Percentiles rank a stretch among this genome's conserved stretches.
Conservation (phyloP, 2,888 invertebrate species). For the Scaptomyza flava region DNA sequence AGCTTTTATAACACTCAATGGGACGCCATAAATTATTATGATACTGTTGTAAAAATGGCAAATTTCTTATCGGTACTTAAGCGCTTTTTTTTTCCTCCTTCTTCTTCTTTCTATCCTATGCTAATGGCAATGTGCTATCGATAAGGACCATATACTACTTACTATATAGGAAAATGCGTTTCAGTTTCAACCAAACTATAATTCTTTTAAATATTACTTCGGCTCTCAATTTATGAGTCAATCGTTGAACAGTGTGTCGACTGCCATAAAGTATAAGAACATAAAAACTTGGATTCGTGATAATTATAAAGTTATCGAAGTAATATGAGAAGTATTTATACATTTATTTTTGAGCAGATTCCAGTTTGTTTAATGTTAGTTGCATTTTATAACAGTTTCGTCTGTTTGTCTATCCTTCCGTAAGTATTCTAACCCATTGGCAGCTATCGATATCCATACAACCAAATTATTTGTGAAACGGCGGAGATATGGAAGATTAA, state of each 20-base stretch:
- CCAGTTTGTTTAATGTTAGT: too few relatives aligned
- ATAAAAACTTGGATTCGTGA: neutral
- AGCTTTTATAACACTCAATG: conserved; percentile 82
- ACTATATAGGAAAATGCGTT: neutral
- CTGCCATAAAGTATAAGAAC: neutral
- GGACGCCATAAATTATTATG: conserved; percentile 81
- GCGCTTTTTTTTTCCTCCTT: conserved; percentile 61
- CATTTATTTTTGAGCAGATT: too few relatives aligned
- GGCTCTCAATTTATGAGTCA: too few relatives aligned
- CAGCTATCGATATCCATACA: too few relatives aligned
- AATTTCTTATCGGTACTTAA: conserved; percentile 81
- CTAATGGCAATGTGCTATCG: conserved; percentile 28
- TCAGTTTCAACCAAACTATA: neutral
- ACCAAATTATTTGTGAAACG: too few relatives aligned
- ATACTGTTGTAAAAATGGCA: conserved; percentile 81
- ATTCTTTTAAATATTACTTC: conserved; percentile 5
- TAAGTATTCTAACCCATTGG: too few relatives aligned
- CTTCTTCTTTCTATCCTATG: conserved; percentile 21
- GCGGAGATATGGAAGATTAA: too few relatives aligned
- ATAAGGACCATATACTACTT: conserved; percentile 29
- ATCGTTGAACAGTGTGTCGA: neutral
- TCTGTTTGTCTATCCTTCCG: too few relatives aligned
- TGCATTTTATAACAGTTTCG: too few relatives aligned
- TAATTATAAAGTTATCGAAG: neutral
- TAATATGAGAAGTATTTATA: too few relatives aligned